Evolutionary conservation across 2,888 invertebrate species (phyloP).

Genomic region (Zaprionus obscuricornis): DNA sequence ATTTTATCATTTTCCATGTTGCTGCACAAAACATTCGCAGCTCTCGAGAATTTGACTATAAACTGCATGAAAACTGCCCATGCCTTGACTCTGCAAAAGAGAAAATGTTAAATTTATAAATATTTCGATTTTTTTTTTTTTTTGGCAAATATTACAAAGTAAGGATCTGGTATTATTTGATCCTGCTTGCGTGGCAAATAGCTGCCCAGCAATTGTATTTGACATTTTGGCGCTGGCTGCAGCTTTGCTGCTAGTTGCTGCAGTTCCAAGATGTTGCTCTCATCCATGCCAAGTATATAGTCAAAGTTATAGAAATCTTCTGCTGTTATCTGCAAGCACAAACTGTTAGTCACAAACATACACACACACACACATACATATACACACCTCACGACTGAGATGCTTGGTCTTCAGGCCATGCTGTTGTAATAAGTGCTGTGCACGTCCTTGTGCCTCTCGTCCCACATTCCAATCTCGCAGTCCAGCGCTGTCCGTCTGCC

Average conservation of each 20-base stretch:
- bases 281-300: slow-evolving; percentile 97
- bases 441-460: slow-evolving; percentile 88
- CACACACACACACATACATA: not conserved
- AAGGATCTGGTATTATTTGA: slow-evolving; percentile 93
- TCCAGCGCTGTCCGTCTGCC: slow-evolving; percentile 95
- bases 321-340: slow-evolving; percentile 85
- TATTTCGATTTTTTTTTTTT: not conserved
- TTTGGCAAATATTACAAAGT: slow-evolving; percentile 94
- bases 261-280: slow-evolving; percentile 89
- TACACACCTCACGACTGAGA: slow-evolving; percentile 85
- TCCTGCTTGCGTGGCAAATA: slow-evolving; percentile 90
- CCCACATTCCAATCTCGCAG: slow-evolving; percentile 94
- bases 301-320: slow-evolving; percentile 91
- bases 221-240: slow-evolving; percentile 87
- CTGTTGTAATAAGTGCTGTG: slow-evolving; percentile 85
- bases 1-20: slow-evolving; percentile 27
- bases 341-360: fast-evolving
- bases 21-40: slow-evolving; percentile 59
- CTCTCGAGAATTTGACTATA: slow-evolving; percentile 73
- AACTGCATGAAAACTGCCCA: slow-evolving; percentile 69
- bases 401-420: slow-evolving; percentile 87
- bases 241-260: slow-evolving; percentile 83
- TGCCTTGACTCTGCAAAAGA: slow-evolving; percentile 67
- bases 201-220: slow-evolving; percentile 90
- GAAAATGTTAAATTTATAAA: not conserved